A percentile compares a stretch with the other conserved stretches of the same genome.
These are phyloP conservation scores for Platichthys stellatus DNA, from an alignment of 2,113 vertebrate species.

Conservation along the genomic window DNA sequence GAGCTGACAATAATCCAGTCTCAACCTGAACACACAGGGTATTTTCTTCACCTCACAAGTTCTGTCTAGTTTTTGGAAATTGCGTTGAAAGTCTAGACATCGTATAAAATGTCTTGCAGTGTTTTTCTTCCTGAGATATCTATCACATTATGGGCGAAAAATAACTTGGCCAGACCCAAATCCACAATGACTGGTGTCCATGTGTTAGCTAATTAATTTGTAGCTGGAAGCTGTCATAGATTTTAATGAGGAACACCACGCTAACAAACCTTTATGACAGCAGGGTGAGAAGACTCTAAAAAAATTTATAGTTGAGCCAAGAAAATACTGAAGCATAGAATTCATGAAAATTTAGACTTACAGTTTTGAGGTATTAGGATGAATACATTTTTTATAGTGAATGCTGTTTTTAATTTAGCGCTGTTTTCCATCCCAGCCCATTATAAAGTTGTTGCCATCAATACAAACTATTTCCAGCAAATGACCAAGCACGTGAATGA, in stretches of 20 bases:
- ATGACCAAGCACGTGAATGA: no score
- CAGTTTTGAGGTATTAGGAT: neutral
- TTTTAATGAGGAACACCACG: slow-evolving; percentile 50
- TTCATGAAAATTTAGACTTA: no score
- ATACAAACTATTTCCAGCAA: neutral
- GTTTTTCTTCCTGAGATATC: slow-evolving; percentile 31
- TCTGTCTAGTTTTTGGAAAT: neutral
- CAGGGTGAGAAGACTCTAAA: neutral
- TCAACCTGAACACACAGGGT: neutral
- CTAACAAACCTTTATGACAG: slow-evolving; percentile 22
- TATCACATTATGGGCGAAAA: slow-evolving; percentile 20
- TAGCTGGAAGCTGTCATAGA: slow-evolving; percentile 38
- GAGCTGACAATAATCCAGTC: slow-evolving; percentile 33
- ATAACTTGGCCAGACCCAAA: slow-evolving; percentile 27
- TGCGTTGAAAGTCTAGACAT: no score
- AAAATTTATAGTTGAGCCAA: no score
- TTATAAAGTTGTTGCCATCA: neutral
- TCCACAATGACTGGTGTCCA: slow-evolving; percentile 31
- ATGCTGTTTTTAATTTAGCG: no score
- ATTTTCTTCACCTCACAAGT: neutral
- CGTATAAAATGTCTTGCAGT: slow-evolving; percentile 28
- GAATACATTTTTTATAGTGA: neutral
- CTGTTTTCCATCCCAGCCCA: neutral
- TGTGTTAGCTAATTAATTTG: slow-evolving; percentile 49
- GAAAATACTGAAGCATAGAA: no score